A percentile compares a stretch with the other conserved stretches of the same genome.
Evolutionary conservation across 2,797 vertebrate species (phyloP).

Genomic region (Liasis olivaceus): DNA sequence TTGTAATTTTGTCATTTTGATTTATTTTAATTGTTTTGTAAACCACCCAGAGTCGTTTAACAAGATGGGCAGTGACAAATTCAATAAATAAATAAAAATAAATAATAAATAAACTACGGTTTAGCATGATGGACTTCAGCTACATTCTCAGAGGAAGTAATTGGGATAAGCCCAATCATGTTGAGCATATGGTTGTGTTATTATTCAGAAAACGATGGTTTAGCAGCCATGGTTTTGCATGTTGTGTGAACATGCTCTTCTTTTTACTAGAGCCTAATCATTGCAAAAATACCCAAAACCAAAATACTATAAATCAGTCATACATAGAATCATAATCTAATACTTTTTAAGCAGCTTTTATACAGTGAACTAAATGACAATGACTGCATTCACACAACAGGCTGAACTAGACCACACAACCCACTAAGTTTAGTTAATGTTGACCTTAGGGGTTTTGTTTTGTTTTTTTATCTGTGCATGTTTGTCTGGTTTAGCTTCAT

Average conservation of each 20-base stretch:
- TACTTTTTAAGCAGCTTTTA: background rate
- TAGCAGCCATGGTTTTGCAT: background rate
- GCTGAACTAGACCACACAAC: background rate
- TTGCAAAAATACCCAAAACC: background rate
- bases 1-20: too few species aligned
- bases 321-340: background rate
- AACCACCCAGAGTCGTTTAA: too few species aligned
- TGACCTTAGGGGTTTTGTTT: background rate
- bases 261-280: background rate
- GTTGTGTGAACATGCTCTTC: background rate
- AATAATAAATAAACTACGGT: background rate
- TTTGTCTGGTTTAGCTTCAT: background rate
- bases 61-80: too few species aligned
- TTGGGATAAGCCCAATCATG: background rate
- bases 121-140: background rate
- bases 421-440: background rate
- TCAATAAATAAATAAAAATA: too few species aligned
- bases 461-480: background rate
- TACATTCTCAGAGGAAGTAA: background rate
- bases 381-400: background rate
- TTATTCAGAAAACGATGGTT: background rate
- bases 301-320: background rate
- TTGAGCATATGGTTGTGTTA: background rate
- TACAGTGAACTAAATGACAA: background rate
- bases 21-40: too few species aligned